phyloP scores from a whole-genome alignment of 2,888 invertebrate species.

The Lordiphosa andalusiaca region DNA sequence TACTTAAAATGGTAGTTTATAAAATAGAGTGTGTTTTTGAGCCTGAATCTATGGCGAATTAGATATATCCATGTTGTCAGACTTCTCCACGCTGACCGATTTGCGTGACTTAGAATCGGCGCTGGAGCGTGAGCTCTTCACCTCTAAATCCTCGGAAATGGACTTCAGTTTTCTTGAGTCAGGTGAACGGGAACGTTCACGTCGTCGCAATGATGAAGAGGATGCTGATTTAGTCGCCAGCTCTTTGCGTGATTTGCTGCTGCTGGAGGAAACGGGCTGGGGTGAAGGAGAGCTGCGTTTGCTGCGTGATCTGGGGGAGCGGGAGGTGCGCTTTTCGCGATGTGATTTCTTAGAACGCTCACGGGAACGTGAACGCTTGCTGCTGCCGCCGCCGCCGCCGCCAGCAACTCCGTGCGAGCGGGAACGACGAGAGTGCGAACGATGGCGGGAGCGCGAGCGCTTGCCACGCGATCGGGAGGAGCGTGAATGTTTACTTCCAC shows the following conservation, averaged over 20 bases:
- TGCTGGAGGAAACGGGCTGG: constrained; percentile 45
- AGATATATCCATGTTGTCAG: constrained; percentile 90
- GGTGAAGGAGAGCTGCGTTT: constrained; percentile 80
- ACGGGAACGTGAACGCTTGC: constrained; percentile 81
- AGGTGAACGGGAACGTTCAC: constrained; percentile 75
- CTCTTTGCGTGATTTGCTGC: constrained; percentile 72
- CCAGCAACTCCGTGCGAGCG: constrained; percentile 33
- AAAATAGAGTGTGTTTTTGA: constrained; percentile 8
- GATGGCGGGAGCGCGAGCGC: constrained; percentile 82
- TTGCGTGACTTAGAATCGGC: constrained; percentile 82
- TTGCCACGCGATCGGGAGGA: constrained; percentile 80
- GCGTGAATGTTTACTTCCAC: constrained; percentile 72
- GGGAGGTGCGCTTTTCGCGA: constrained; percentile 81
- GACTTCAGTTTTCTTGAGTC: constrained; percentile 78
- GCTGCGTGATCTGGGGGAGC: constrained; percentile 79
- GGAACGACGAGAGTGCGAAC: constrained; percentile 68
- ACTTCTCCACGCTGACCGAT: constrained; percentile 82
- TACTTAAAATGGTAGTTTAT: constrained; percentile 23
- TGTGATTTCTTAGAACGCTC: constrained; percentile 84
- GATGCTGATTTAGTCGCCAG: constrained; percentile 45
- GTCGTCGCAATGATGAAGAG: constrained; percentile 73
- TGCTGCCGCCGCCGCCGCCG: constrained; percentile 58
- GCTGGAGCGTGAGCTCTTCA: constrained; percentile 75
- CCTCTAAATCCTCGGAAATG: constrained; percentile 74
- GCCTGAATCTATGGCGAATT: constrained; percentile 84